Percentiles rank a stretch among this genome's conserved stretches.
phyloP scores from a whole-genome alignment of 2,113 vertebrate genomes.

The Albula goreensis region DNA sequence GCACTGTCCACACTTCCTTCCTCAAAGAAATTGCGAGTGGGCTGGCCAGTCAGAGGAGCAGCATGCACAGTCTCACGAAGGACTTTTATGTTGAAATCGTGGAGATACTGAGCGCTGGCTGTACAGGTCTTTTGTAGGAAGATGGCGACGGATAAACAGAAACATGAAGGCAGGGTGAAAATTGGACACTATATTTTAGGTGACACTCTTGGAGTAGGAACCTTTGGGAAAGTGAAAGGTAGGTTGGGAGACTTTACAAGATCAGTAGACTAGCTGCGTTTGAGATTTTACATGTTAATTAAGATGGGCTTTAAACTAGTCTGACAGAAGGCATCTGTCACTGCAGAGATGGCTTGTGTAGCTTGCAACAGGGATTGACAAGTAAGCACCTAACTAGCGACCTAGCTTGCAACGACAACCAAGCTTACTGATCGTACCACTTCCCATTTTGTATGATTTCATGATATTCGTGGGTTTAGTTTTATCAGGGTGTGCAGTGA shows the following conservation, averaged over 20 bases:
- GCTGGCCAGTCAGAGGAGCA: background rate
- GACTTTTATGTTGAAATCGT: background rate
- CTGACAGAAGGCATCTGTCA: background rate
- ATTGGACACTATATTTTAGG: slow-evolving; percentile 94
- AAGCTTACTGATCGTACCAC: background rate
- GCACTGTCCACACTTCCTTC: background rate
- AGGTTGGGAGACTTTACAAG: slow-evolving; percentile 38
- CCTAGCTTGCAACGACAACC: background rate
- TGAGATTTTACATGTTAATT: background rate
- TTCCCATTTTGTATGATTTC: background rate
- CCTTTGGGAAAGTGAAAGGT: slow-evolving; percentile 98
- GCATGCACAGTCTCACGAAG: background rate
- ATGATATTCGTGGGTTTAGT: background rate
- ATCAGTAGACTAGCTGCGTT: background rate
- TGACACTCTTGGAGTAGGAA: slow-evolving; percentile 93
- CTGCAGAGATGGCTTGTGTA: background rate
- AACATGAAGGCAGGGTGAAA: slow-evolving; percentile 94
- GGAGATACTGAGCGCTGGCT: background rate
- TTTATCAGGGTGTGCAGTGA: background rate
- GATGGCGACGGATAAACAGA: slow-evolving; percentile 95
- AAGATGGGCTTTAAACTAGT: background rate
- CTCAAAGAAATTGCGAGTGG: background rate
- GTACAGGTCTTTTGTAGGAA: slow-evolving; percentile 77
- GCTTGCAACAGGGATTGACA: background rate
- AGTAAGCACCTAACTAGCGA: background rate